Base-by-base conservation (phyloP, 2,888 invertebrate species). In the Dynastes grantii region DNA sequence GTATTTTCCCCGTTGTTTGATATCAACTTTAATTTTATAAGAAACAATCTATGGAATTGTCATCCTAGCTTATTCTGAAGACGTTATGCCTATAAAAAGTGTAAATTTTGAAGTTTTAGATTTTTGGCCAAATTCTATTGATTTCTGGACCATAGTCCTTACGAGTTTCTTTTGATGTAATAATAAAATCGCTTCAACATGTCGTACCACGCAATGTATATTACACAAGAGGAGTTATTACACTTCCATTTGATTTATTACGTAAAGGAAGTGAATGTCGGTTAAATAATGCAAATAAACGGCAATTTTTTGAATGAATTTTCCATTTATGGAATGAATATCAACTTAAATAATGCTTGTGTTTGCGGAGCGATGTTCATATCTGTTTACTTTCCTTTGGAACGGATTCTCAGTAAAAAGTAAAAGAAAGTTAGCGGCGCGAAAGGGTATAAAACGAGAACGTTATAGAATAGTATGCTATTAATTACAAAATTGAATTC, bases 401-500 rank as follows among this genome's bases (percentile, higher is more conserved):
- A 68, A 27, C 51, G 6, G n/a, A 68, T 13, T 27, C 2, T 16
- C 65, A 6, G 9, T 27, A 68, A 29, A 49, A 13, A 51, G 51
- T n/a, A 68, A 68, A 68, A 27, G 49, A 29, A 51, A 68, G 29
- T 29, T 51, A 51, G 8, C 68, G 13, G 51, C 11, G 65, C 6
- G 40, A 67, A 68, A 29, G 27, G 13, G 68, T 51, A 68, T 37
- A 68, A 75, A 75, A 75, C 8, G 45, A 68, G 45, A 68, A 22
- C 61, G 61, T 61, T 61, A 61, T 40, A 61, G 13, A 45, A 22
- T 55, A 37, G 27, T 63, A 22, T 49, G 27, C 73, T 75, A 75
- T 75, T 61, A 75, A 75, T 75, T 75, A 75, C 73, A 75, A 75
- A 75, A 75, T 75, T 75, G 73, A 75, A 75, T 61, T 75, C 13